A percentile compares a stretch with the other conserved stretches of the same genome.
phyloP scores from a whole-genome alignment of 2,888 invertebrate genomes.

The Ophioninae sp. region DNA sequence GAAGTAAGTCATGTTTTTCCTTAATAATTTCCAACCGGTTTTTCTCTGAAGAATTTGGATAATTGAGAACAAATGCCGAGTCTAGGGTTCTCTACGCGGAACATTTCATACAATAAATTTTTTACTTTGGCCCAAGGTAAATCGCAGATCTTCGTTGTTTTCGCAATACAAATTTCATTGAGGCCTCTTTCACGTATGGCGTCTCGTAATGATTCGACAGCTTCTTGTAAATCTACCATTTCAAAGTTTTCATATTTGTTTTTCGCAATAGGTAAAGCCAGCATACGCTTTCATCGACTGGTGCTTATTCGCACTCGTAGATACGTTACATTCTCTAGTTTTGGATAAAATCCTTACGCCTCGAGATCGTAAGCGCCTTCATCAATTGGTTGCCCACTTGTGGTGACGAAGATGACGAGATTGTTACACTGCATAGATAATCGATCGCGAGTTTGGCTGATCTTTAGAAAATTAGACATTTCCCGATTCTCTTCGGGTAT shows the following conservation, averaged over 20 bases:
- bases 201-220: slow-evolving; percentile 58
- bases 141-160: too few species aligned
- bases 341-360: too few species aligned
- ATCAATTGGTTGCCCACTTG: slow-evolving; percentile 33
- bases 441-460: slow-evolving; percentile 41
- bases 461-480: too few species aligned
- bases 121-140: too few species aligned
- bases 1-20: too few species aligned
- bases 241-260: slow-evolving; percentile 2
- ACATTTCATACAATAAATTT: too few species aligned
- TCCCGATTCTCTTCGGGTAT: neutral
- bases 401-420: slow-evolving; percentile 40
- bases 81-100: too few species aligned
- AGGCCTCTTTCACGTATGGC: slow-evolving; percentile 47
- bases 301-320: slow-evolving; percentile 45
- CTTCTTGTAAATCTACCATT: slow-evolving; percentile 47
- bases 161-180: slow-evolving; percentile 33
- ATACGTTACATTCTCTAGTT: neutral
- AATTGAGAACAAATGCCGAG: too few species aligned
- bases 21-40: too few species aligned
- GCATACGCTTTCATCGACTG: slow-evolving; percentile 29
- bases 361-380: slow-evolving; percentile 32
- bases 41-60: too few species aligned
- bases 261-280: slow-evolving; percentile 27
- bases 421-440: slow-evolving; percentile 48